Base-by-base conservation (phyloP, 2,797 vertebrate species). In the Lepus townsendii region DNA sequence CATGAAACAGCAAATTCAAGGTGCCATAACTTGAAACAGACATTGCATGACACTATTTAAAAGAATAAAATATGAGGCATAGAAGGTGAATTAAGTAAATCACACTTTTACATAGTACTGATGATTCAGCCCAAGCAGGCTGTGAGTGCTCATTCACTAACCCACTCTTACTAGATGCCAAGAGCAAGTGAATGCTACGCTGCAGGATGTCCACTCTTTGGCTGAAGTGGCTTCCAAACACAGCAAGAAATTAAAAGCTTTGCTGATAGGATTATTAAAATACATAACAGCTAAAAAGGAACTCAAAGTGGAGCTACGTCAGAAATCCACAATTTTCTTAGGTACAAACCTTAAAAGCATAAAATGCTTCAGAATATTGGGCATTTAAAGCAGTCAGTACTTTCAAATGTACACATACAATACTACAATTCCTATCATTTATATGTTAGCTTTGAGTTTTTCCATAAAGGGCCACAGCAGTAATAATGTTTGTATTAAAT, bases 11-110 rank as follows among this genome's bases (percentile, higher is more conserved):
- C 94, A 83, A 47, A 88, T 97, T 96, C 90, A 97, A 94, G 79
- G 24, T 92, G 32, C 93, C 78, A 75, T 90, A 69, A 97, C 97
- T 96, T 98, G 87, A 89, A 97, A 97, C 22, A 88, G 68, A 57
- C 88, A 96, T 92, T 82, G 76, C 80, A 91, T 96, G 91, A 90
- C 84, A 88, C 63, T 3, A 32, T 96, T 97, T 97, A 32, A 96
- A 97, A 92, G 26, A 96, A 96, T 96, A 97, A 97, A 97, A 95
- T 95, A 93, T 83, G 72, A 60, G 14, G 7, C 63, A 69, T 32
- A 94, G 71, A 93, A 96, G 88, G 38, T 77, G n/a, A 68, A 87
- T 83, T 97, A 96, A 97, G 95, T 96, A 97, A 98, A 97, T 96
- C 93, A 97, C 77, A 91, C 16, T 97, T 98, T 97, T 95, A 96